These are phyloP conservation scores for Calypte anna DNA, from an alignment of 2,113 vertebrate genomes.

Conservation along the genomic window DNA sequence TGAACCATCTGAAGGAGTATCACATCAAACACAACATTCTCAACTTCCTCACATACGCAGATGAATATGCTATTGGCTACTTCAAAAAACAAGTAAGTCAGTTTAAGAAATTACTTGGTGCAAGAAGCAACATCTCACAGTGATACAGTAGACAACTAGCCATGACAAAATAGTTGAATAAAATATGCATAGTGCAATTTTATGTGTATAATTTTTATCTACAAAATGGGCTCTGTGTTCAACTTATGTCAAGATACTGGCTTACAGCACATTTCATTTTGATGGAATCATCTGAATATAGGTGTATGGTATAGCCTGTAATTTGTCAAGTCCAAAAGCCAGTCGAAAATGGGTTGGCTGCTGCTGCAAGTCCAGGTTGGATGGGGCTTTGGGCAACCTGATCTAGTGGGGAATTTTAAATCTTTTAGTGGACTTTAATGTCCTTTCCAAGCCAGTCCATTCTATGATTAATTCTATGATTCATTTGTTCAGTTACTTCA, in stretches of 20 bases:
- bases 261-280: neutral
- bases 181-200: neutral
- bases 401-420: too few relatives aligned
- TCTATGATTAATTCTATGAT: too few relatives aligned
- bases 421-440: too few relatives aligned
- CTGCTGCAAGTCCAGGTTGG: neutral
- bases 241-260: neutral
- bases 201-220: neutral
- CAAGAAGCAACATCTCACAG: neutral
- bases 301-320: neutral
- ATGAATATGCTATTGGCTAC: slow-evolving; percentile 98
- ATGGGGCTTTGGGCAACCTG: too few relatives aligned
- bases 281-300: neutral
- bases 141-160: neutral
- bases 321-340: neutral
- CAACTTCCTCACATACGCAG: slow-evolving; percentile 98
- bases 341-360: neutral
- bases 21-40: slow-evolving; percentile 98
- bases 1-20: slow-evolving; percentile 99
- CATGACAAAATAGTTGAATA: neutral
- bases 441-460: too few relatives aligned
- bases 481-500: neutral
- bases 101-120: neutral
- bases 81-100: slow-evolving; percentile 96
- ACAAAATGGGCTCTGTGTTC: neutral